phyloP scores from a whole-genome alignment of 2,797 vertebrate genomes.

The Galaxias olidus region DNA sequence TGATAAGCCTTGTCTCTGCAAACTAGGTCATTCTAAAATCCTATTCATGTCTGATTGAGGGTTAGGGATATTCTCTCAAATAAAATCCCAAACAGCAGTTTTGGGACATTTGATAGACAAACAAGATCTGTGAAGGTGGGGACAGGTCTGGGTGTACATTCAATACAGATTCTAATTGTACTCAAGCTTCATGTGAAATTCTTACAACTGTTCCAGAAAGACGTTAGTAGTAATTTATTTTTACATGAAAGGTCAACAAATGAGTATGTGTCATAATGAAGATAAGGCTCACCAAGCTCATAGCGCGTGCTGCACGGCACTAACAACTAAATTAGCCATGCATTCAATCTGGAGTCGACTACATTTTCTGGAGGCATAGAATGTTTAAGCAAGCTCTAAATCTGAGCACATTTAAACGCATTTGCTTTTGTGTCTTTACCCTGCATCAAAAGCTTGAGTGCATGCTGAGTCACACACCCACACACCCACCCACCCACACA shows the following conservation, averaged over 20 bases:
- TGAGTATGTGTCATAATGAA: constrained; percentile 9
- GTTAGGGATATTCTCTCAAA: too few species aligned
- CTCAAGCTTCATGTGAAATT: background rate
- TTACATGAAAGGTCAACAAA: constrained; percentile 4
- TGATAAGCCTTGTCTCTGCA: constrained; percentile 1
- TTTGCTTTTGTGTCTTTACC: background rate
- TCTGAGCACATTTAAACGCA: background rate
- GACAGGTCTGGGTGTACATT: too few species aligned
- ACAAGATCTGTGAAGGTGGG: too few species aligned
- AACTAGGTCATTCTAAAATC: too few species aligned
- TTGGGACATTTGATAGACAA: too few species aligned
- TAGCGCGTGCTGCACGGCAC: background rate
- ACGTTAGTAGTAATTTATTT: background rate
- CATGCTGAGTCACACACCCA: background rate
- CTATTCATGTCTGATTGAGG: too few species aligned
- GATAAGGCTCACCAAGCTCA: background rate
- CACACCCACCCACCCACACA: background rate
- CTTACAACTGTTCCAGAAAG: constrained; percentile 4
- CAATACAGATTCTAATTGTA: too few species aligned
- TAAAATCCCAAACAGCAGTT: too few species aligned
- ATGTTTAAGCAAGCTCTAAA: too few species aligned
- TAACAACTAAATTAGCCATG: constrained; percentile 5
- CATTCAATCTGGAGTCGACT: background rate
- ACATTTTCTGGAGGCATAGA: too few species aligned
- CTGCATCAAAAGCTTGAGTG: background rate